phyloP scores from a whole-genome alignment of 2,888 invertebrate species.

The Agrypnus murinus region DNA sequence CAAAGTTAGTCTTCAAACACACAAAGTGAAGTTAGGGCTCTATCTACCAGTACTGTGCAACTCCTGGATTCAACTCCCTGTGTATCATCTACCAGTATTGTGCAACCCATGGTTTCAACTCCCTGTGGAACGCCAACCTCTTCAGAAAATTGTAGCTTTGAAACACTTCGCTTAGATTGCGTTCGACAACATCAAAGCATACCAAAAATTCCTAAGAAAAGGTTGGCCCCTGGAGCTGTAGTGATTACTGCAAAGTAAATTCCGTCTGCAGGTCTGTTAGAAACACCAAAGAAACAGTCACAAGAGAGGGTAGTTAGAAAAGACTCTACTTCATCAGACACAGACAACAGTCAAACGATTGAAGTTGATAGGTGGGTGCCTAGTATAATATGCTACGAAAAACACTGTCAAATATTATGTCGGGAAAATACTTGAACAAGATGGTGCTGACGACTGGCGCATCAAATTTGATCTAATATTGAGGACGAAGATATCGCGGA shows the following conservation, averaged over 20 bases:
- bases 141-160: background rate
- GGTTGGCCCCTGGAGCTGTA: constrained; percentile 11
- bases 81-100: no score
- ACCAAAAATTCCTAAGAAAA: constrained; percentile 7
- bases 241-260: constrained; percentile 36
- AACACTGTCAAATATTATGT: constrained; percentile 11
- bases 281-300: no score
- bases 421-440: constrained; percentile 5
- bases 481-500: background rate
- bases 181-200: no score
- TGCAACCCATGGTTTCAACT: no score
- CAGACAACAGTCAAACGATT: constrained; percentile 13
- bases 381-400: constrained; percentile 16
- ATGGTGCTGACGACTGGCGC: constrained; percentile 6
- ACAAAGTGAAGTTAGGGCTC: background rate
- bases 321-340: no score
- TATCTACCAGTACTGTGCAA: background rate
- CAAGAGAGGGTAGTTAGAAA: no score
- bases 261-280: no score
- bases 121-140: background rate
- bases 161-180: background rate
- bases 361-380: constrained; percentile 9
- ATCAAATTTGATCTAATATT: constrained; percentile 7
- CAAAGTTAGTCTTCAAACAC: background rate
- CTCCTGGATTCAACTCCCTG: no score